These are phyloP conservation scores for Phymanthus crucifer DNA, from an alignment of 92 coral and sea anemone species.

Conservation along the genomic window DNA sequence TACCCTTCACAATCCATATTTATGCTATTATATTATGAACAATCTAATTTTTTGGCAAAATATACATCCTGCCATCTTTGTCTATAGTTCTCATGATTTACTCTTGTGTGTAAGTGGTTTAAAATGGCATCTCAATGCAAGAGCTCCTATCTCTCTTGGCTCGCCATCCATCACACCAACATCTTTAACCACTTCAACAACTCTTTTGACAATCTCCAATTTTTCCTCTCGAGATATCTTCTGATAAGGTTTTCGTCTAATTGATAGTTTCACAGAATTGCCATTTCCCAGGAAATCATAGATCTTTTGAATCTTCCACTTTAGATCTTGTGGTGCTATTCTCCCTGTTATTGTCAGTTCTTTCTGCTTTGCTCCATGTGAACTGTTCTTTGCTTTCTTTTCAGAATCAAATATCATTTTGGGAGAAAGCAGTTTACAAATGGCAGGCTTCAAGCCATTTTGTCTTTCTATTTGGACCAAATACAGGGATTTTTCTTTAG, in stretches of 20 bases:
- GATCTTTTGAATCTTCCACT: constrained; percentile 62
- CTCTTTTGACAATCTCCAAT: constrained; percentile 42
- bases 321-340: constrained; percentile 67
- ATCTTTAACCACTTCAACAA: constrained; percentile 44
- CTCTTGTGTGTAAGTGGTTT: constrained; percentile 38
- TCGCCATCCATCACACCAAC: constrained; percentile 59
- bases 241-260: constrained; percentile 60
- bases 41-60: too few species aligned
- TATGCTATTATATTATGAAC: too few species aligned
- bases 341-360: constrained; percentile 48
- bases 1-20: too few species aligned
- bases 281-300: constrained; percentile 49
- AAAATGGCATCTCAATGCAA: constrained; percentile 42
- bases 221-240: constrained; percentile 48
- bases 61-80: neutral
- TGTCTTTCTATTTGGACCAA: constrained; percentile 53
- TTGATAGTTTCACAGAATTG: constrained; percentile 44
- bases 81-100: neutral
- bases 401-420: constrained; percentile 36
- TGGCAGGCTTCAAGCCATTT: constrained; percentile 34
- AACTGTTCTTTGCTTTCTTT: constrained; percentile 37
- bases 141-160: constrained; percentile 50
- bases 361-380: constrained; percentile 46
- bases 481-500: constrained; percentile 42
- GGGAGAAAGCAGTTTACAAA: constrained; percentile 42